Evolutionary conservation across 2,888 invertebrate genomes (phyloP), one percentile per base, ranked within the genome.

Genomic region (Griposia aprilina): DNA sequence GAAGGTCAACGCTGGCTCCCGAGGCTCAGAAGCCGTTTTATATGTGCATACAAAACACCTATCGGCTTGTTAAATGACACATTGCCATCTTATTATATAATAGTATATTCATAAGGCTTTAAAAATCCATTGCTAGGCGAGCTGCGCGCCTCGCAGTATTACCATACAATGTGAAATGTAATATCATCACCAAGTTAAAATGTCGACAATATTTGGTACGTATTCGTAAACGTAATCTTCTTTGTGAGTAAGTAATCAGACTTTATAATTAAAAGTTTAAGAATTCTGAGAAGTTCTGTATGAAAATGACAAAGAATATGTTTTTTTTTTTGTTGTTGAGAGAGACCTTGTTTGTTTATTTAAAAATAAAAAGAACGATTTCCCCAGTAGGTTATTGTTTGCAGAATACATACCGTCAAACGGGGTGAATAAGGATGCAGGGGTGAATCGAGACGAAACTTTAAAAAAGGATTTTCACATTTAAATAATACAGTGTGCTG

Each of bases 31-130:
- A 88, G 76, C 81, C 88, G 69, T 87, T 90, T 88, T 88, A 88
- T 90, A 89, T 89, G 87, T 90, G 90, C 89, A 90, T 90, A 90
- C 87, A 83, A 85, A 90, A 81, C 77, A 83, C 80, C 80, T 78
- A 84, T 88, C 78, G 76, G 69, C 73, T 75, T 71, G 66, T 79
- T 74, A 80, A 84, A 84, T 86, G 84, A 86, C 86, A 89, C 83
- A 87, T 84, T 74, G 84, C 78, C 72, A 63, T 72, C 78, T 67
- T 87, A 86, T 90, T 88, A 85, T 41, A 57, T 85, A 84, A 86
- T 81, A 78, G 66, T 80, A 65, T 85, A 83, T 87, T 84, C 80
- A 84, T 81, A 79, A 74, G 81, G 55, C 77, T 76, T 72, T 78
- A 71, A 77, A 80, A n/a, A 67, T 72, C 78, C 73, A 77, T 80